Evolutionary conservation across 2,113 vertebrate species (phyloP), one percentile per base, ranked within the genome.

Genomic region (Sebastes schlegelii): DNA sequence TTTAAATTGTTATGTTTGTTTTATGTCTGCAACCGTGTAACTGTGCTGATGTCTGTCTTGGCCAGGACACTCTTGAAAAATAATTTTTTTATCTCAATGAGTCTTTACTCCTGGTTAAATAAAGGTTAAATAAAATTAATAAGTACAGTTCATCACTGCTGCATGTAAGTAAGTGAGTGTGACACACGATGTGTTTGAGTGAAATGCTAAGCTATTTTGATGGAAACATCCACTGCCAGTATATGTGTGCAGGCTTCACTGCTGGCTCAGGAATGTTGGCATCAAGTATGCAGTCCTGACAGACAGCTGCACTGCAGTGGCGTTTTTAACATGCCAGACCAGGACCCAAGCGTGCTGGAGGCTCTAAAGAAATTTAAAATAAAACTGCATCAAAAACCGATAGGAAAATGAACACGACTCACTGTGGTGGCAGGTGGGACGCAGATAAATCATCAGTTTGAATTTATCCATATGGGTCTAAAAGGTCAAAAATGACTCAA

Each of bases 221-320:
- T 96, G 96, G 84, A 96, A 96, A 96, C 96, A 97, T 97, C 95
- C 94, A 91, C 94, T 97, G 96, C 94, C 95, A 96, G 94, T 95
- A 91, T 96, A 93, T 82, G 71, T 96, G 94, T 95, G 96, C 94
- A 94, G 95, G 96, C 96, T 97, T 96, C 93, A 95, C 95, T 96
- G 95, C 94, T 96, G 95, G 94, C 94, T 95, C 94, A 95, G 96
- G 95, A 95, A 96, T 96, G 96, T 92, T 97, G 97, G 96, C 96
- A 97, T 97, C 94, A 95, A 90, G 95, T 95, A 88, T 95, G 95
- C 95, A 94, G 85, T 94, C 94, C 94, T 95, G 87, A 93, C 94
- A 94, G 96, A 96, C 97, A 99, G 97, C 97, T 99, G 97, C 96
- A 95, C 91, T 85, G 94, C 95, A 96, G 95, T 94, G 95, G 95